Base-by-base conservation (phyloP, 2,888 invertebrate species). In the Ormyrus rosae region DNA sequence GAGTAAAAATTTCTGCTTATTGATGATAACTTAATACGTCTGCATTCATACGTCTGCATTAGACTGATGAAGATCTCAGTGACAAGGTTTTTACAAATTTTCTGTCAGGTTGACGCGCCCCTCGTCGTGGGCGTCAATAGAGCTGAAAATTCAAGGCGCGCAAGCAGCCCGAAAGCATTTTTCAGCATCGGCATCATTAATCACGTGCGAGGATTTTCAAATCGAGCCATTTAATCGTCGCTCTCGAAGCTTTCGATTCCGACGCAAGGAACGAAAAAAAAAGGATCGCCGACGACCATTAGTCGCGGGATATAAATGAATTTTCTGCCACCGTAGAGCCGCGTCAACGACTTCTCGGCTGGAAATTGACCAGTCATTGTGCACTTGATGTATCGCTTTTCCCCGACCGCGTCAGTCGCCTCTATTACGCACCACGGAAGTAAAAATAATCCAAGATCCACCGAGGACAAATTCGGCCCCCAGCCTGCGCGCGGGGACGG, bases 321-420 rank as follows among this genome's bases (percentile, higher is more conserved):
- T 86, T 85, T 85, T 83, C 83, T 83, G 85, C 84, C 86, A 84
- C 84, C 84, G 85, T 85, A 85, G 85, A 88, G 65, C 67, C 5
- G 55, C 87, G 88, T 87, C 87, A 86, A 86, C 85, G 88, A 85
- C 34, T 86, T 86, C 83, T 85, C 85, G 86, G 87, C 88, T 89
- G 88, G 86, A 87, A 89, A 89, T 89, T 87, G 89, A 88, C 89
- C 88, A 87, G 85, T 87, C 87, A 88, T 86, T 85, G 65, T 70
- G n/a, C 13, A 13, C 10, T 61, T 53, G 78, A 74, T 78, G 75
- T 48, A 61, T 77, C 53, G 58, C 63, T 68, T 13, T 56, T 13
- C 19, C 10, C 46, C 34, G 34, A 4, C 51, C 58, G 34, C 9
- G 48, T 34, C 6, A 7, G n/a, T 48, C 34, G 48, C 48, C 34